Percentiles rank a stretch among this genome's conserved stretches.
Conservation (phyloP, 2,113 vertebrate species). For the Polypterus senegalus region DNA sequence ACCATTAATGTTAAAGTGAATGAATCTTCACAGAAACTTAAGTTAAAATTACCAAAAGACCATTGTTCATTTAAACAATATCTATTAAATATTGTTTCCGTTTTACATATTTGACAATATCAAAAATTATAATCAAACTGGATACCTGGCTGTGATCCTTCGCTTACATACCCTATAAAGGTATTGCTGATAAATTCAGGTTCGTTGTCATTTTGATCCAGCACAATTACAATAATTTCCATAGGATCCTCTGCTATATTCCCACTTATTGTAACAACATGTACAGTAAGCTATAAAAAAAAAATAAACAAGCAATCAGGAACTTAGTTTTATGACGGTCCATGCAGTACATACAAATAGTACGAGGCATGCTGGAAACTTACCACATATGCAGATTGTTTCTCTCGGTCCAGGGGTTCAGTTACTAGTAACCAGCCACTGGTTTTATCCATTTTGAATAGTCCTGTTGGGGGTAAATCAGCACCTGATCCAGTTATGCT, state of each 20-base stretch:
- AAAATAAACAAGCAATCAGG: background rate
- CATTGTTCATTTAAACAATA: no score
- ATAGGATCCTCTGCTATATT: conserved; percentile 22
- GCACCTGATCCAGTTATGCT: conserved; percentile 43
- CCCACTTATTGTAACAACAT: conserved; percentile 12
- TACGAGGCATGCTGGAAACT: background rate
- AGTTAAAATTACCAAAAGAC: no score
- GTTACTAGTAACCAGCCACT: conserved; percentile 30
- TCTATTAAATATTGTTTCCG: no score
- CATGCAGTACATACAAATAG: background rate
- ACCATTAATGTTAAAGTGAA: no score
- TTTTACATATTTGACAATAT: no score
- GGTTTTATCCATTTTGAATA: conserved; percentile 29
- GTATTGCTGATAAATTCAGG: conserved; percentile 33
- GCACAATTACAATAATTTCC: conserved; percentile 35
- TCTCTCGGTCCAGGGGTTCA: conserved; percentile 40
- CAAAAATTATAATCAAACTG: background rate
- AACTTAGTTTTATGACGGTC: background rate
- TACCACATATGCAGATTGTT: conserved; percentile 19
- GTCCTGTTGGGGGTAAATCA: conserved; percentile 16
- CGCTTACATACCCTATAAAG: conserved; percentile 37
- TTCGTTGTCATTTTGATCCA: conserved; percentile 47
- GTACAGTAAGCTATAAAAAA: conserved; percentile 28
- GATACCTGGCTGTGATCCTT: conserved; percentile 30
- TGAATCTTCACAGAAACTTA: no score